Percentiles rank a stretch among this genome's conserved stretches.
Evolutionary conservation across 2,113 vertebrate species (phyloP).

Genomic region (Sisor rabdophorus): DNA sequence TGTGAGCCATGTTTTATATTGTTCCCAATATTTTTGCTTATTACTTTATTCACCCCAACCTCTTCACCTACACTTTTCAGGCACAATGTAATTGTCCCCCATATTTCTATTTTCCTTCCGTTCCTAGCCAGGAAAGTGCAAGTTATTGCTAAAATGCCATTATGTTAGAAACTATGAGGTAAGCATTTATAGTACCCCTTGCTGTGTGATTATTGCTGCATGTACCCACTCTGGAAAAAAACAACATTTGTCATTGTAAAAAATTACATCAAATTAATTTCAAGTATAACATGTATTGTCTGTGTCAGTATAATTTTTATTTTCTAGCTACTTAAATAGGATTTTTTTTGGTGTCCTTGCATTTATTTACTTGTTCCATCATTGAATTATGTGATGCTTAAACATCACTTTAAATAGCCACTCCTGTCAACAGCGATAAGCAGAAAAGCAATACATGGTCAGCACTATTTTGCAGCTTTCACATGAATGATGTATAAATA

Average conservation of each 20-base stretch:
- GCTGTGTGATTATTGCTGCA: not conserved
- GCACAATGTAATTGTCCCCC: not conserved
- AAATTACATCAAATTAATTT: not conserved
- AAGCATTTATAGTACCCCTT: not conserved
- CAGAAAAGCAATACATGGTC: not conserved
- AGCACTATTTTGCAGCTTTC: not conserved
- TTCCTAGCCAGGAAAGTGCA: not conserved
- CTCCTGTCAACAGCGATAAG: not conserved
- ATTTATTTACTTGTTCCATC: not conserved
- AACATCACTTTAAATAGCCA: not conserved
- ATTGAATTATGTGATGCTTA: not conserved
- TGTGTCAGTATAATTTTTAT: not conserved
- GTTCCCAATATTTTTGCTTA: not conserved
- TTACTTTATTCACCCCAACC: not conserved
- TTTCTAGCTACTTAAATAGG: not conserved
- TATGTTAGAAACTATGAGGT: not conserved
- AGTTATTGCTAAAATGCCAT: conserved; percentile 3
- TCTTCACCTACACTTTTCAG: not conserved
- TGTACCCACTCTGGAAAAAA: not conserved
- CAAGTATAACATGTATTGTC: not conserved
- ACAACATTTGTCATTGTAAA: not conserved
- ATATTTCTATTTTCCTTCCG: not conserved
- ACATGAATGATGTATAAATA: not conserved
- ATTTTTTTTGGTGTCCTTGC: not conserved
- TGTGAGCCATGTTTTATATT: not conserved